A percentile compares a stretch with the other conserved stretches of the same genome.
These are phyloP conservation scores for Apeltes quadracus DNA, from an alignment of 2,113 vertebrate genomes.

Conservation along the genomic window DNA sequence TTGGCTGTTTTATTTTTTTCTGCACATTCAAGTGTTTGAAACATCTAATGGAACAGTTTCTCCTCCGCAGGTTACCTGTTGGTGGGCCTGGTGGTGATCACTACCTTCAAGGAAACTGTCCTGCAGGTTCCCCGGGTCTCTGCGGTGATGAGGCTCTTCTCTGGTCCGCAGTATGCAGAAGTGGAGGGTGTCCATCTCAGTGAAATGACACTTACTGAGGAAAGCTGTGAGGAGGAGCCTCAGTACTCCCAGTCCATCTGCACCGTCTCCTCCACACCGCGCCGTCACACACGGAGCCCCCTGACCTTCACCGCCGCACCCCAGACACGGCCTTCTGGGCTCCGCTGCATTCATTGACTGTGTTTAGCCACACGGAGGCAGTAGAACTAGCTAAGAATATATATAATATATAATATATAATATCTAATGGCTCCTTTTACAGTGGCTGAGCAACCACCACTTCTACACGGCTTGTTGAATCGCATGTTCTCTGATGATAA, in stretches of 20 bases:
- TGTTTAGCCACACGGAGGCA: not conserved
- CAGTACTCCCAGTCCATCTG: slow-evolving; percentile 66
- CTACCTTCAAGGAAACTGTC: slow-evolving; percentile 67
- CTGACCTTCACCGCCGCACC: not conserved
- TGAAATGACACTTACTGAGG: slow-evolving; percentile 44
- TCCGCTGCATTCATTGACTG: not conserved
- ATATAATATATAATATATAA: too few species aligned
- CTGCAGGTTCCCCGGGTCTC: slow-evolving; percentile 67
- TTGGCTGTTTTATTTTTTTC: not conserved
- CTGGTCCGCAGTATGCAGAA: slow-evolving; percentile 26
- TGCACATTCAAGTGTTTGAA: not conserved
- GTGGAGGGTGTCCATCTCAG: slow-evolving; percentile 43
- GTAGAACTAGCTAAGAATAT: not conserved
- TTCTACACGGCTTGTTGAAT: not conserved
- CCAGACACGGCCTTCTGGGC: too few species aligned
- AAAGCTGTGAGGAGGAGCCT: slow-evolving; percentile 25
- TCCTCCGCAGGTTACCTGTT: slow-evolving; percentile 70
- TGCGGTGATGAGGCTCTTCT: slow-evolving; percentile 54
- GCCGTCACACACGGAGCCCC: not conserved
- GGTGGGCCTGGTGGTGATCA: slow-evolving; percentile 66
- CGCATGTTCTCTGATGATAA: not conserved
- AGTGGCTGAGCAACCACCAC: not conserved
- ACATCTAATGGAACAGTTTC: not conserved
- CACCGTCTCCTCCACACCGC: slow-evolving; percentile 50
- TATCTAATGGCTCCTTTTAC: not conserved